Evolutionary conservation across 1,140 invertebrate genomes (phyloP).

Genomic region (Paracyclopina nana): DNA sequence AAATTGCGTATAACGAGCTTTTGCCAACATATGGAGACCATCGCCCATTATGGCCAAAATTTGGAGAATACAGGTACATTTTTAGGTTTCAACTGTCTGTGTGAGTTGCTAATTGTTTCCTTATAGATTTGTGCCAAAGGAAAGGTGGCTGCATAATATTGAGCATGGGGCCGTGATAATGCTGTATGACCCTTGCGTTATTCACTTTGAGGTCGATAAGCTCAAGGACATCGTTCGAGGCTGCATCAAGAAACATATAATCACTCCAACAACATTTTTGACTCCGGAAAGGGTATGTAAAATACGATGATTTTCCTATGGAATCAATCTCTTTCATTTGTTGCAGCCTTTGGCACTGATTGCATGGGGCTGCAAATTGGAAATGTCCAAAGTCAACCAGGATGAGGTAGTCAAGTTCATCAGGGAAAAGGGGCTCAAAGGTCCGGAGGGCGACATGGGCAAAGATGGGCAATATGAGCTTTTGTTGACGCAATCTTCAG

Average conservation of each 20-base stretch:
- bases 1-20: slow-evolving; percentile 38
- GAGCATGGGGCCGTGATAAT: slow-evolving; percentile 68
- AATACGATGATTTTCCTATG: no score
- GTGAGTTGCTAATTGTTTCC: background rate
- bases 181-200: slow-evolving; percentile 69
- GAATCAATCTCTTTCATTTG: slow-evolving; percentile 20
- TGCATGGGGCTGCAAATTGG: slow-evolving; percentile 49
- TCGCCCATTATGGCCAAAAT: slow-evolving; percentile 55
- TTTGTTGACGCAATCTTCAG: slow-evolving; percentile 31
- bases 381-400: slow-evolving; percentile 45
- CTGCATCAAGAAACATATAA: slow-evolving; percentile 57
- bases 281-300: slow-evolving; percentile 39
- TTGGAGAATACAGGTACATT: slow-evolving; percentile 46
- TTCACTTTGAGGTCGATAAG: slow-evolving; percentile 38
- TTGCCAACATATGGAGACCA: slow-evolving; percentile 50
- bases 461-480: slow-evolving; percentile 40
- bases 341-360: slow-evolving; percentile 49
- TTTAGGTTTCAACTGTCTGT: background rate
- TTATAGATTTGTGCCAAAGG: slow-evolving; percentile 43
- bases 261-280: slow-evolving; percentile 47
- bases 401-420: slow-evolving; percentile 41
- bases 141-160: slow-evolving; percentile 63
- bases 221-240: slow-evolving; percentile 40
- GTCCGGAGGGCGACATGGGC: slow-evolving; percentile 36
- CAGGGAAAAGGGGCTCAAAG: slow-evolving; percentile 35